phyloP scores from a whole-genome alignment of 2,113 vertebrate genomes.

The Scomber colias region DNA sequence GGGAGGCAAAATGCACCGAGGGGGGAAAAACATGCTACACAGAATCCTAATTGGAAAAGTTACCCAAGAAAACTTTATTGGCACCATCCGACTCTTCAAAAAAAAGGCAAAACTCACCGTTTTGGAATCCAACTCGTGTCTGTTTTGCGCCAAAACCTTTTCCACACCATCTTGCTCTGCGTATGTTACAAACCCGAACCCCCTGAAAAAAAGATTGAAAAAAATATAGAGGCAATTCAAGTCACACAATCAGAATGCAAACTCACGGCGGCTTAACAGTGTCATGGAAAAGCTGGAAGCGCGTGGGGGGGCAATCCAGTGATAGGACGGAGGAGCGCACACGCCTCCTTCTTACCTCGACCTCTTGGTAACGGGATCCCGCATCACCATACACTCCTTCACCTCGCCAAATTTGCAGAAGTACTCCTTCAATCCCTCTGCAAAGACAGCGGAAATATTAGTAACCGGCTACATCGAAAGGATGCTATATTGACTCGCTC shows the following conservation, averaged over 20 bases:
- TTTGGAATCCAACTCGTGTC: slow-evolving; percentile 97
- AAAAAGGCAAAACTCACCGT: slow-evolving; percentile 88
- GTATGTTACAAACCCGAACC: slow-evolving; percentile 97
- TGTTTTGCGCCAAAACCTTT: slow-evolving; percentile 96
- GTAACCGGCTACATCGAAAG: too few relatives aligned
- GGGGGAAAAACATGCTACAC: slow-evolving; percentile 39
- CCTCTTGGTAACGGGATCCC: slow-evolving; percentile 97
- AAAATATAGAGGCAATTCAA: not conserved
- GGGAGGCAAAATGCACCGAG: slow-evolving; percentile 56
- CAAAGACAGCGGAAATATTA: slow-evolving; percentile 12
- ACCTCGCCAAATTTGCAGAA: slow-evolving; percentile 98
- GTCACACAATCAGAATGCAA: slow-evolving; percentile 18
- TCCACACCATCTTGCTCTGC: slow-evolving; percentile 96
- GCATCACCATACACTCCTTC: slow-evolving; percentile 99
- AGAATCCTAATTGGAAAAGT: slow-evolving; percentile 46
- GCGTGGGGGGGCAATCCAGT: slow-evolving; percentile 57
- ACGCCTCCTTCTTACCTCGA: slow-evolving; percentile 93
- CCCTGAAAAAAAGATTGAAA: slow-evolving; percentile 80
- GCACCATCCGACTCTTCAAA: not conserved
- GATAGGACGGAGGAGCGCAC: slow-evolving; percentile 76
- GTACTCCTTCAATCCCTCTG: slow-evolving; percentile 98
- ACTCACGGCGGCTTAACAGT: slow-evolving; percentile 7
- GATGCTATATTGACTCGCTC: not conserved
- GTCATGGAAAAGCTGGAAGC: slow-evolving; percentile 31
- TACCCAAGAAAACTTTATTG: slow-evolving; percentile 2